Base-by-base conservation (phyloP, 1,140 invertebrate genomes). In the Scaptomyza pallida region DNA sequence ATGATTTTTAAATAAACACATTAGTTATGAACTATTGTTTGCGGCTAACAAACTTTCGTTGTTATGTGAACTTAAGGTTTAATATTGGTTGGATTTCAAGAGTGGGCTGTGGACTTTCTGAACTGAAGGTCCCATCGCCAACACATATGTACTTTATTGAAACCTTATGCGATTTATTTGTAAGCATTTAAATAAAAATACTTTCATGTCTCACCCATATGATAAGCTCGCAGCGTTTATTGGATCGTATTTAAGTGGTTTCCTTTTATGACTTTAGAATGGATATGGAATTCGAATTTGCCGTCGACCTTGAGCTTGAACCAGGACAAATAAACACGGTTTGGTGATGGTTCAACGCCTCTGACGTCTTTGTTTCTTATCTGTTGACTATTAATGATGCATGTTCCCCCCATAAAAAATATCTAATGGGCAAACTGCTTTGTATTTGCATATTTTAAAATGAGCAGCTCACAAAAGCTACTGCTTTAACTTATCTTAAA, bases 1-100 rank as follows among this genome's bases (percentile, higher is more conserved):
- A 79, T 48, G 61, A 65, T 71, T 71, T 76, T 65, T 76, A 79
- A 72, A 80, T 76, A 86, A 80, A 85, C 68, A 72, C 70, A 72
- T 72, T 72, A 68, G 50, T 26, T 37, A n/a, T 61, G 47, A 48
- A 56, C 43, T 50, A 43, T 56, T 68, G 55, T 61, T 72, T 72
- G 17, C 56, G 17, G 13, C 17, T 41, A 12, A 33, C 48, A 72
- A 67, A 72, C 69, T 72, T 68, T 72, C 47, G 55, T 47, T 41
- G 21, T 51, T 48, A 15, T 55, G 41, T 26, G 30, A 52, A 15
- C 57, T 16, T 12, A 13, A 17, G 13, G 52, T 35, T 52, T 51
- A 65, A 71, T n/a, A n/a, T 57, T 64, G 30, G 40, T 55, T 63
- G 51, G n/a, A 19, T 23, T 51, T 45, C 41, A 51, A 41, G 37